Evolutionary conservation across 92 coral and sea anemone species (phyloP), one percentile per base, ranked within the genome.

Genomic region (Desmophyllum pertusum): DNA sequence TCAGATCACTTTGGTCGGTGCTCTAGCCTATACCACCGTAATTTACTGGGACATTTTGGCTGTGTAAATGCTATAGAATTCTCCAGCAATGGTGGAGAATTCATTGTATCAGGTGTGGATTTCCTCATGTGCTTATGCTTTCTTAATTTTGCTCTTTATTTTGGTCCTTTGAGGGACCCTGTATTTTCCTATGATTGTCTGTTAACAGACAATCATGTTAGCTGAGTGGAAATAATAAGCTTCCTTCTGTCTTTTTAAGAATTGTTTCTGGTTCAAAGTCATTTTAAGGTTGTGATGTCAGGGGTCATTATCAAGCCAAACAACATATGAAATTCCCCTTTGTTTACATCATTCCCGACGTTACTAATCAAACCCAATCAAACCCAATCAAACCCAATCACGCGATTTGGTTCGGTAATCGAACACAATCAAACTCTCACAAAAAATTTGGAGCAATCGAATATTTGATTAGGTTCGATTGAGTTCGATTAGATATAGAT

Each of bases 11-110:
- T 96, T 65, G 88, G 87, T 38, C 83, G 88, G 14, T 83, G 92
- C 66, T 50, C 76, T 21, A 87, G 94, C 74, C 95, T 94, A 42
- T 88, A 83, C 87, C 86, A 90, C 76, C 90, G 81, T 64, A 86
- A 96, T 63, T 85, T 96, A 70, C 88, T 85, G 64, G 99, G 99
- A 7, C 99, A 96, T 79, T 94, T 68, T 83, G 98, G 98, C 15
- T 96, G 99, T 73, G 99, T 96, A 29, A 96, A 96, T 89, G 99
- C 99, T 7, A 83, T 96, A 48, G 99, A 90, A 78, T 92, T 96
- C 86, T 96, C 98, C 0, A 92, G 90, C 23, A 87, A 84, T 61
- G 95, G 98, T 50, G 99, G 99, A 37, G 98, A 94, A 73, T 92
- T 88, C 78, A 89, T 96, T 55, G 99, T 89, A 19, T 96, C 99